phyloP scores from a whole-genome alignment of 2,888 invertebrate genomes.

The Trachelus iudaicus region DNA sequence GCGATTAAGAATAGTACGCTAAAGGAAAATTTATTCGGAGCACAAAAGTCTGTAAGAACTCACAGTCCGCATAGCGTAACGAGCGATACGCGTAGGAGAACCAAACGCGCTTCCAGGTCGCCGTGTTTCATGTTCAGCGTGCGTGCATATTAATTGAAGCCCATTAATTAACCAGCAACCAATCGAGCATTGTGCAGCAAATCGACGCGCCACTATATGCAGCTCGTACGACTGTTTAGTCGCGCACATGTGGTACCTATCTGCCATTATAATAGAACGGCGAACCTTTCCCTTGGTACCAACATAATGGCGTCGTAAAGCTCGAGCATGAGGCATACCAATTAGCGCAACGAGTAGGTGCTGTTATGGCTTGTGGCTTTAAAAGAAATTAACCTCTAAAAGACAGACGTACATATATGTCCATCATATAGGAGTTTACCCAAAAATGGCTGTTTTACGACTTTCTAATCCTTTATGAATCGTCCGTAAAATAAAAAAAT shows the following conservation, averaged over 20 bases:
- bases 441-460: no score
- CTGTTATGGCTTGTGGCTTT: background rate
- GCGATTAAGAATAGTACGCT: no score
- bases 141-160: background rate
- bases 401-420: no score
- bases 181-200: background rate
- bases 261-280: background rate
- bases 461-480: no score
- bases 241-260: background rate
- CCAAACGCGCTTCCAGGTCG: no score
- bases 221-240: background rate
- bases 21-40: no score
- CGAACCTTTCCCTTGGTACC: background rate
- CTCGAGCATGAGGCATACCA: background rate
- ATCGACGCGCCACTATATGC: background rate
- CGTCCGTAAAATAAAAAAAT: no score
- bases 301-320: background rate
- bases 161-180: background rate
- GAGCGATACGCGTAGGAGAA: no score
- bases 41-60: no score
- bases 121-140: background rate
- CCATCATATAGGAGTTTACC: no score
- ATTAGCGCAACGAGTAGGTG: background rate
- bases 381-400: no score
- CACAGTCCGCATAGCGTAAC: no score